phyloP scores from a whole-genome alignment of 2,113 vertebrate genomes.

The Henicopernis longicauda region DNA sequence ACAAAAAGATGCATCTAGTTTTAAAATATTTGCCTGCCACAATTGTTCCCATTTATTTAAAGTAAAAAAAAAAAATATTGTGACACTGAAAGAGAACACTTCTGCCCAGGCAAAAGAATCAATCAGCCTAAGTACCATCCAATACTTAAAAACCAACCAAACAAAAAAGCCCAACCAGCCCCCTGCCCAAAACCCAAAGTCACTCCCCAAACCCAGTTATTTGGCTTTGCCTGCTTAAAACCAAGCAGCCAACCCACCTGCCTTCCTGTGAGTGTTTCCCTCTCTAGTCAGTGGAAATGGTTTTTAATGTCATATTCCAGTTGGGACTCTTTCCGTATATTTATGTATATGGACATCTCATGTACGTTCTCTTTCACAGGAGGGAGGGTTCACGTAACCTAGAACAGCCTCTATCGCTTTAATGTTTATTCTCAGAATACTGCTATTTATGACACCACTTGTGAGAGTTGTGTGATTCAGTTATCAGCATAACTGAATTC shows the following conservation, averaged over 20 bases:
- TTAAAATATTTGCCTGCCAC: neutral
- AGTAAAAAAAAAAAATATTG: neutral
- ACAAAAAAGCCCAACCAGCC: neutral
- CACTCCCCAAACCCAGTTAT: neutral
- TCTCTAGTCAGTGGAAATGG: neutral
- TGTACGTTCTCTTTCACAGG: neutral
- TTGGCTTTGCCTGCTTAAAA: neutral
- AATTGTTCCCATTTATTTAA: neutral
- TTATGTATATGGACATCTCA: neutral
- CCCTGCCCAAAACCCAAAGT: neutral
- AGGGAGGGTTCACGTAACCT: neutral
- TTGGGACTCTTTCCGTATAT: neutral
- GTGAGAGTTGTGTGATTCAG: conserved; percentile 15
- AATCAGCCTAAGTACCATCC: neutral
- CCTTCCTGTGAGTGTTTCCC: neutral
- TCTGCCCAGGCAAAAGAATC: neutral
- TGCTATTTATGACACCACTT: conserved; percentile 24
- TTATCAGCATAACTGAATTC: conserved; percentile 8
- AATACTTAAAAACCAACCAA: neutral
- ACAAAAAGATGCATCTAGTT: neutral
- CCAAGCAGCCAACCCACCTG: neutral
- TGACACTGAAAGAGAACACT: neutral
- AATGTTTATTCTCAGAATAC: conserved; percentile 28
- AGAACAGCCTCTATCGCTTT: neutral
- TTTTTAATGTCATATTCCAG: neutral